Percentiles rank a stretch among this genome's conserved stretches.
phyloP scores from a whole-genome alignment of 1,140 invertebrate genomes.

The Bombus waltoni region DNA sequence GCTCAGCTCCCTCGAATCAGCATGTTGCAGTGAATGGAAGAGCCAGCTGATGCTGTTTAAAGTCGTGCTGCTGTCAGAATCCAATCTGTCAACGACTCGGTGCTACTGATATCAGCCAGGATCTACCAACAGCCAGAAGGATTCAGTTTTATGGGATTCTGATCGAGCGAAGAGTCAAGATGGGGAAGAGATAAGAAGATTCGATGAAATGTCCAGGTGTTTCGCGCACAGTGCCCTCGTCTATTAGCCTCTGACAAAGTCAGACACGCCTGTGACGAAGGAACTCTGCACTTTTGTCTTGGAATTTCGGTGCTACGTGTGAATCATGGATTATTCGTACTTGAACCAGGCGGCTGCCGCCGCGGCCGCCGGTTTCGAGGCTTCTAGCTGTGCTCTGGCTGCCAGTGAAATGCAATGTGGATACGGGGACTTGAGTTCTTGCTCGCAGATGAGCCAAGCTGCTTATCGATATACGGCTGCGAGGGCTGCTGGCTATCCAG shows the following conservation, averaged over 20 bases:
- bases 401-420: constrained; percentile 89
- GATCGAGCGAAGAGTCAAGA: not conserved
- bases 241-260: not conserved
- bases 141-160: not conserved
- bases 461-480: constrained; percentile 88
- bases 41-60: not conserved
- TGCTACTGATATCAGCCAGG: not conserved
- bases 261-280: not conserved
- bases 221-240: not conserved
- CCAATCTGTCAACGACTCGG: not conserved
- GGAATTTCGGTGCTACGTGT: constrained; percentile 1
- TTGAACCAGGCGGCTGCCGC: constrained; percentile 87
- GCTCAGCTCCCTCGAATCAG: not conserved
- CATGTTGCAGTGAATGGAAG: constrained; percentile 7
- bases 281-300: not conserved
- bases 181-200: not conserved
- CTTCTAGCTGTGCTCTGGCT: constrained; percentile 86
- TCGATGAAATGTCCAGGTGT: constrained; percentile 28
- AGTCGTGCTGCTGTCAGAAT: not conserved
- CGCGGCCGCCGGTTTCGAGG: constrained; percentile 85
- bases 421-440: constrained; percentile 92
- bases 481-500: constrained; percentile 78
- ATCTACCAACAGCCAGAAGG: not conserved
- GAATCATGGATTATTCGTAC: constrained; percentile 88
- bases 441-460: constrained; percentile 92